Percentiles rank a stretch among this genome's conserved stretches.
Conservation (phyloP, 1,140 invertebrate genomes). For the Scaptodrosophila lebanonensis region DNA sequence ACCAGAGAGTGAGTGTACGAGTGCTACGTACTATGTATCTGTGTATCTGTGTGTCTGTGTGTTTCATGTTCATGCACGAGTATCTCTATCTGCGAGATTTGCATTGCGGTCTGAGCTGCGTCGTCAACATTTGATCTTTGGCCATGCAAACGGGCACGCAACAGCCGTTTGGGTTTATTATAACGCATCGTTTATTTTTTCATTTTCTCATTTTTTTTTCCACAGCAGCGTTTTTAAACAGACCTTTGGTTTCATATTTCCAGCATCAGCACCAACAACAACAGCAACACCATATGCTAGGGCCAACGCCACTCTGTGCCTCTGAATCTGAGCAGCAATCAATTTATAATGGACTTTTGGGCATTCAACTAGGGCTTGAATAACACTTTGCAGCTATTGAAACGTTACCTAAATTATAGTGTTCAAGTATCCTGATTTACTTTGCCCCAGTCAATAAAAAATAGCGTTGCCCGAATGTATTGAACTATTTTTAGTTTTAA, state of each 20-base stretch:
- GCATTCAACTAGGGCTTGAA: too few species aligned
- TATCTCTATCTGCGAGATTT: slow-evolving; percentile 37
- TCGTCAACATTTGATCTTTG: slow-evolving; percentile 62
- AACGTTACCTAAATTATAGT: too few species aligned
- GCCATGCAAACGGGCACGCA: slow-evolving; percentile 46
- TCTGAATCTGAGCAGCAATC: slow-evolving; percentile 9
- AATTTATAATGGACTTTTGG: slow-evolving; percentile 15
- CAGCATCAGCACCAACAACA: background rate
- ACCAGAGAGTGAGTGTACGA: too few species aligned
- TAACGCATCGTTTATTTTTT: slow-evolving; percentile 1
- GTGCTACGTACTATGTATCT: slow-evolving; percentile 44
- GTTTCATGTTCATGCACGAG: too few species aligned
- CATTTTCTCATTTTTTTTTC: slow-evolving; percentile 36
- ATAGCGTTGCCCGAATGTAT: too few species aligned
- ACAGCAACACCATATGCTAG: slow-evolving; percentile 44
- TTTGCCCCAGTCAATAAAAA: too few species aligned
- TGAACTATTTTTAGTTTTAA: too few species aligned
- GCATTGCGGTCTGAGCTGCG: slow-evolving; percentile 14
- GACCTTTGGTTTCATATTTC: slow-evolving; percentile 52
- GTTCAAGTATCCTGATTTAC: too few species aligned
- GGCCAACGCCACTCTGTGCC: too few species aligned
- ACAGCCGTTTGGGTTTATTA: slow-evolving; percentile 40
- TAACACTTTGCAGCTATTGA: too few species aligned
- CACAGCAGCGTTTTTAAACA: slow-evolving; percentile 13
- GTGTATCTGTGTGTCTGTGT: slow-evolving; percentile 31